Conservation (phyloP, 2,113 vertebrate species). For the Gymnorhina tibicen region DNA sequence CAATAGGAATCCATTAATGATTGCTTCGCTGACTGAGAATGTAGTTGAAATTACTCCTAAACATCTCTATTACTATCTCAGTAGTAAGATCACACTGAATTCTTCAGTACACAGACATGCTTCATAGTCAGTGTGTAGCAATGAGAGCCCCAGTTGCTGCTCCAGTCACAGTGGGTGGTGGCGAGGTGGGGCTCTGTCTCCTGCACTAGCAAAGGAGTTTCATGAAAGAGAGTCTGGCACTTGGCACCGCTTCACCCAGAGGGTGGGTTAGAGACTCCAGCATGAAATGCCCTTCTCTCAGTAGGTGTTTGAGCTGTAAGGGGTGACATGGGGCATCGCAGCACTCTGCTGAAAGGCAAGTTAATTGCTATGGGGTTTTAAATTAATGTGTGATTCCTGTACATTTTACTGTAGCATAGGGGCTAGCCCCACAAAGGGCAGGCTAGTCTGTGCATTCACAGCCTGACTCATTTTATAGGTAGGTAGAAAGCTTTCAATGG, state of each 20-base stretch:
- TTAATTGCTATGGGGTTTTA: slow-evolving; percentile 69
- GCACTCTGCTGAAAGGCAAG: slow-evolving; percentile 65
- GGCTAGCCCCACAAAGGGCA: slow-evolving; percentile 65
- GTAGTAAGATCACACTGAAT: slow-evolving; percentile 79
- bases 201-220: slow-evolving; percentile 53
- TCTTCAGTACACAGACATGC: slow-evolving; percentile 73
- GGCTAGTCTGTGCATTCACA: slow-evolving; percentile 62
- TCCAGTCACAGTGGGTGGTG: slow-evolving; percentile 62
- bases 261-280: slow-evolving; percentile 64
- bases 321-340: slow-evolving; percentile 33
- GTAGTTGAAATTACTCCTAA: slow-evolving; percentile 77
- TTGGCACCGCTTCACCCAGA: slow-evolving; percentile 47
- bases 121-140: slow-evolving; percentile 77
- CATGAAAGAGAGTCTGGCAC: slow-evolving; percentile 58
- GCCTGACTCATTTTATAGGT: slow-evolving; percentile 74
- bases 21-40: slow-evolving; percentile 84
- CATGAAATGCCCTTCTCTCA: slow-evolving; percentile 65
- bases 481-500: slow-evolving; percentile 77
- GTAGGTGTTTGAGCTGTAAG: slow-evolving; percentile 56
- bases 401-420: slow-evolving; percentile 76
- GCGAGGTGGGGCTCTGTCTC: slow-evolving; percentile 42
- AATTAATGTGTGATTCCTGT: slow-evolving; percentile 76
- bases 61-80: slow-evolving; percentile 77
- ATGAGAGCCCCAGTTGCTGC: slow-evolving; percentile 63
- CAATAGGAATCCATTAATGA: slow-evolving; percentile 78